Conservation (phyloP, 2,888 invertebrate species). For the Polyommatus icarus region DNA sequence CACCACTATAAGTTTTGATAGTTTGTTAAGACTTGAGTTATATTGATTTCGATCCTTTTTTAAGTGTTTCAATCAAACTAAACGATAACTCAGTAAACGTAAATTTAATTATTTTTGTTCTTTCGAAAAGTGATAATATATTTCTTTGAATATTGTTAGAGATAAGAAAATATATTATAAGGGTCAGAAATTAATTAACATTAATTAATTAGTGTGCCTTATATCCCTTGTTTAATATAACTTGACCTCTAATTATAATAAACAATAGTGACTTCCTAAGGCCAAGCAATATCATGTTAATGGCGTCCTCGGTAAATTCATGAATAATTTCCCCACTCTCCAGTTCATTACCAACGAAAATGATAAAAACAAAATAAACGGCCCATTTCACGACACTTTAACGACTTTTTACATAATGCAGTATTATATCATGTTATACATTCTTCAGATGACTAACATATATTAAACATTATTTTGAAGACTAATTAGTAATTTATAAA, state of each 20-base stretch:
- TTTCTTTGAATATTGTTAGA: background rate
- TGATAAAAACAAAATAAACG: constrained; percentile 8
- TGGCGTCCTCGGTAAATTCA: background rate
- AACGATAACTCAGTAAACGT: too few relatives aligned
- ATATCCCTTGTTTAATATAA: background rate
- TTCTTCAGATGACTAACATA: background rate
- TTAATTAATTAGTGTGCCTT: background rate
- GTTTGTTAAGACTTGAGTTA: too few relatives aligned
- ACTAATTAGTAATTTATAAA: too few relatives aligned
- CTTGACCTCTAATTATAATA: background rate
- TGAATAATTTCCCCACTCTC: background rate
- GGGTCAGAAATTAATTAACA: background rate
- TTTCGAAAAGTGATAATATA: background rate
- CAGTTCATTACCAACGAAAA: constrained; percentile 6
- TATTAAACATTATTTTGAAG: background rate
- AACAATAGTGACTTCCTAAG: background rate
- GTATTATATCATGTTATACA: background rate
- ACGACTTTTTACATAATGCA: background rate
- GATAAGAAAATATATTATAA: background rate
- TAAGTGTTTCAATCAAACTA: too few relatives aligned
- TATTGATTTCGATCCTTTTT: too few relatives aligned
- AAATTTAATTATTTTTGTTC: too few relatives aligned
- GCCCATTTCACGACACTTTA: background rate
- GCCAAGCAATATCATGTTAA: background rate
- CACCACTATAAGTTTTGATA: too few relatives aligned